Conservation (phyloP, 2,888 invertebrate species). For the Ligdia adustata region DNA sequence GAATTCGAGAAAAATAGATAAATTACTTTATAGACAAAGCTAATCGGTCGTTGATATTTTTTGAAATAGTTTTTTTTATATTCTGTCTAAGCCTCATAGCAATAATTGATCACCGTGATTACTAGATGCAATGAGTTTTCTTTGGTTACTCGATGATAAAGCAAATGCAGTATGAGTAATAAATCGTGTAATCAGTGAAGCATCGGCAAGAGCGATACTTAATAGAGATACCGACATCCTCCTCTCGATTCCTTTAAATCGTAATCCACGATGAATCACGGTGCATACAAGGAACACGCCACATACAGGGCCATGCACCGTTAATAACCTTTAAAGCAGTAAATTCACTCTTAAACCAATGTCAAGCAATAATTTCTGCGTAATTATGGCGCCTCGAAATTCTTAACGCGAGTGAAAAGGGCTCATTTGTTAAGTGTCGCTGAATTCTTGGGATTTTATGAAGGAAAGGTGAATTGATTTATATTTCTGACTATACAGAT, state of each 20-base stretch:
- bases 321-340: conserved; percentile 62
- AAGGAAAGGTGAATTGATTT: conserved; percentile 30
- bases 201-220: too few relatives aligned
- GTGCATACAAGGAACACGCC: conserved; percentile 54
- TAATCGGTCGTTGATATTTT: too few relatives aligned
- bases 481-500: not conserved
- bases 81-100: too few relatives aligned
- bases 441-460: conserved; percentile 27
- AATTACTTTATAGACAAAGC: too few relatives aligned
- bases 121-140: too few relatives aligned
- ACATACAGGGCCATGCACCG: conserved; percentile 62
- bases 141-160: too few relatives aligned
- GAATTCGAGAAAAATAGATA: too few relatives aligned
- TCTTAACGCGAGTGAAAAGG: conserved; percentile 49
- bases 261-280: conserved; percentile 58
- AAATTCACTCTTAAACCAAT: conserved; percentile 58
- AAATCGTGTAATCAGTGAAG: too few relatives aligned
- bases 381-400: conserved; percentile 55
- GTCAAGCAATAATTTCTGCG: conserved; percentile 52
- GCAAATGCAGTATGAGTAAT: too few relatives aligned
- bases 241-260: conserved; percentile 28
- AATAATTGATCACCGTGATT: too few relatives aligned
- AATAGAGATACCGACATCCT: conserved; percentile 25
- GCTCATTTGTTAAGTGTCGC: conserved; percentile 48
- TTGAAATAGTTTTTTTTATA: too few relatives aligned